Conservation (phyloP, 2,797 vertebrate genomes). For the Pseudomugil tenellus region DNA sequence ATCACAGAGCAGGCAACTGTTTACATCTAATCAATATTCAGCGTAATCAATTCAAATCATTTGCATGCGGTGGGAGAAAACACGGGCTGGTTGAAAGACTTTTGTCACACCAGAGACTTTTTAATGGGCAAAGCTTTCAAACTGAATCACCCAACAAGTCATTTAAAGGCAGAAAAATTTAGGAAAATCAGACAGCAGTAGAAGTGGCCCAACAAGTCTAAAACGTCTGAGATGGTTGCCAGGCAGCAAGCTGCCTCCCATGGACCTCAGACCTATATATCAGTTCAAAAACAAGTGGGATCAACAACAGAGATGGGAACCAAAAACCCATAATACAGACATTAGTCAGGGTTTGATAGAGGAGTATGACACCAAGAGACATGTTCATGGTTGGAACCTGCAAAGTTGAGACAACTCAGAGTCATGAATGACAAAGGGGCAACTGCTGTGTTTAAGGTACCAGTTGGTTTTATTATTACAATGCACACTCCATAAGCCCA, state of each 20-base stretch:
- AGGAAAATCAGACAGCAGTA: conserved; percentile 25
- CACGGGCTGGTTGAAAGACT: conserved; percentile 2
- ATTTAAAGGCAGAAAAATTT: conserved; percentile 51
- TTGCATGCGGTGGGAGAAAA: conserved; percentile 39
- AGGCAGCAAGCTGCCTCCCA: conserved; percentile 15
- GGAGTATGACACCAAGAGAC: conserved; percentile 8
- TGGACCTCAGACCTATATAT: conserved; percentile 50
- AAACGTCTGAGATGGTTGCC: conserved; percentile 12
- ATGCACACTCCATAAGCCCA: conserved; percentile 75
- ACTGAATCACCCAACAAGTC: conserved; percentile 31
- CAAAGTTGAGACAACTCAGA: conserved; percentile 13
- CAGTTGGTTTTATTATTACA: conserved; percentile 80
- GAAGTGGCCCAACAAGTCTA: background rate
- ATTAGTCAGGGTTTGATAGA: conserved; percentile 33
- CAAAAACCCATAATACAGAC: conserved; percentile 55
- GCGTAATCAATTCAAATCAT: conserved; percentile 49
- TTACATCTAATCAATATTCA: conserved; percentile 56
- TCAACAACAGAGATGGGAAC: conserved; percentile 61
- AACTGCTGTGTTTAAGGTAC: conserved; percentile 48
- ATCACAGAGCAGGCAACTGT: conserved; percentile 42
- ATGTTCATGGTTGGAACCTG: background rate
- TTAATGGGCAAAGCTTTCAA: conserved; percentile 51
- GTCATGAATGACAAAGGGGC: conserved; percentile 16
- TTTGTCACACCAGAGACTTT: conserved; percentile 47
- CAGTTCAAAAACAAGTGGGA: conserved; percentile 61